phyloP scores from a whole-genome alignment of 2,888 invertebrate genomes.

The Biston betularia region DNA sequence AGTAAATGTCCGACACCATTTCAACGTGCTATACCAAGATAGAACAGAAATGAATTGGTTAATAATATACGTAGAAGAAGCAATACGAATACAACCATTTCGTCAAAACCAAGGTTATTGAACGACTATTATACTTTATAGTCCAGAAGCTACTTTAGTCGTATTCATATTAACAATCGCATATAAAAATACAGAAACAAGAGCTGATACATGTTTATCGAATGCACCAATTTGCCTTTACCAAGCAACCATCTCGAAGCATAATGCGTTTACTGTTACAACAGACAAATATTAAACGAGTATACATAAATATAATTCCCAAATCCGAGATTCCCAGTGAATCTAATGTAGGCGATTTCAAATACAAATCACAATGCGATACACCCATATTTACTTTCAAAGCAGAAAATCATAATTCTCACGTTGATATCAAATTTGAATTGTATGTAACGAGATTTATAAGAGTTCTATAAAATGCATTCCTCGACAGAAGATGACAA shows the following conservation, averaged over 20 bases:
- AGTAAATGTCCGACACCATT: slow-evolving; percentile 92
- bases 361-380: slow-evolving; percentile 3
- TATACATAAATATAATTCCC: slow-evolving; percentile 24
- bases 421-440: too few relatives aligned
- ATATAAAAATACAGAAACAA: slow-evolving; percentile 48
- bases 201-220: slow-evolving; percentile 66
- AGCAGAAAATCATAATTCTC: background rate
- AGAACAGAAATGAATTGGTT: slow-evolving; percentile 83
- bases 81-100: slow-evolving; percentile 48
- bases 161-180: slow-evolving; percentile 49
- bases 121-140: background rate
- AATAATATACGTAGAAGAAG: slow-evolving; percentile 59
- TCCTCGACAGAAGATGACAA: too few relatives aligned
- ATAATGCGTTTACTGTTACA: slow-evolving; percentile 64
- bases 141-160: slow-evolving; percentile 13
- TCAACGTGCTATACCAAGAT: slow-evolving; percentile 89
- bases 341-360: background rate
- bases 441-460: too few relatives aligned
- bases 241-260: slow-evolving; percentile 74
- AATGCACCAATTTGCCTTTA: slow-evolving; percentile 73
- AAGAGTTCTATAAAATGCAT: too few relatives aligned
- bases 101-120: background rate
- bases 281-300: slow-evolving; percentile 47
- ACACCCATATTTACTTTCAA: background rate
- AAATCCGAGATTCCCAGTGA: background rate